A percentile compares a stretch with the other conserved stretches of the same genome.
These are phyloP conservation scores for Crocallis elinguaria DNA, from an alignment of 2,888 invertebrate species.

Conservation along the genomic window DNA sequence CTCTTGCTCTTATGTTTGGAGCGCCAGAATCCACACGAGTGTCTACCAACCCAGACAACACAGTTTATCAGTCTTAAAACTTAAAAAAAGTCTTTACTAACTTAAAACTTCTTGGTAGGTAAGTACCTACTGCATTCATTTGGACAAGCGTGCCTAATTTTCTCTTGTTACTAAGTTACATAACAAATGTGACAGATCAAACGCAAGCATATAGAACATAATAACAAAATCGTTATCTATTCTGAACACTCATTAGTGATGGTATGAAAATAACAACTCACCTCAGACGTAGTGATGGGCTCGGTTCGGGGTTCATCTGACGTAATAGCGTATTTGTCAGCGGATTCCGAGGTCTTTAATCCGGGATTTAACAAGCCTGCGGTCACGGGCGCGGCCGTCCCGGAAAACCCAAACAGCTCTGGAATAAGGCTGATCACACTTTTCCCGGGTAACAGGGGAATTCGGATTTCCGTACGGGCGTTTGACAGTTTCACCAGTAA, in stretches of 20 bases:
- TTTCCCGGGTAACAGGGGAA: constrained; percentile 47
- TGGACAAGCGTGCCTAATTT: no score
- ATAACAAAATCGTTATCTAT: background rate
- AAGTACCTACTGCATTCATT: no score
- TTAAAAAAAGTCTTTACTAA: no score
- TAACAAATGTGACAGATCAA: no score
- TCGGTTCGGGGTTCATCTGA: constrained; percentile 10
- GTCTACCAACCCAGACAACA: no score
- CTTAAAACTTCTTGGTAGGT: no score
- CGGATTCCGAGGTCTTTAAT: background rate
- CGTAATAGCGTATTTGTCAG: constrained; percentile 6
- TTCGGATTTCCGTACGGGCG: constrained; percentile 43
- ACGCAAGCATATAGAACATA: no score
- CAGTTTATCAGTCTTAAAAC: no score
- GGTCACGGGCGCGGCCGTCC: constrained; percentile 20
- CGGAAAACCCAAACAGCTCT: constrained; percentile 46
- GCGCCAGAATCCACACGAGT: no score
- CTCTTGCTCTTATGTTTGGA: no score
- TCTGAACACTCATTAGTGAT: background rate
- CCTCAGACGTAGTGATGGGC: background rate
- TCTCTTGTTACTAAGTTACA: no score
- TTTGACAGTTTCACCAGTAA: constrained; percentile 38
- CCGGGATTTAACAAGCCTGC: constrained; percentile 9
- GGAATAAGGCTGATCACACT: constrained; percentile 55
- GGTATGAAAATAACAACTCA: constrained; percentile 2